These are phyloP conservation scores for Lepisosteus oculatus DNA, from an alignment of 2,113 vertebrate species.

Conservation along the genomic window DNA sequence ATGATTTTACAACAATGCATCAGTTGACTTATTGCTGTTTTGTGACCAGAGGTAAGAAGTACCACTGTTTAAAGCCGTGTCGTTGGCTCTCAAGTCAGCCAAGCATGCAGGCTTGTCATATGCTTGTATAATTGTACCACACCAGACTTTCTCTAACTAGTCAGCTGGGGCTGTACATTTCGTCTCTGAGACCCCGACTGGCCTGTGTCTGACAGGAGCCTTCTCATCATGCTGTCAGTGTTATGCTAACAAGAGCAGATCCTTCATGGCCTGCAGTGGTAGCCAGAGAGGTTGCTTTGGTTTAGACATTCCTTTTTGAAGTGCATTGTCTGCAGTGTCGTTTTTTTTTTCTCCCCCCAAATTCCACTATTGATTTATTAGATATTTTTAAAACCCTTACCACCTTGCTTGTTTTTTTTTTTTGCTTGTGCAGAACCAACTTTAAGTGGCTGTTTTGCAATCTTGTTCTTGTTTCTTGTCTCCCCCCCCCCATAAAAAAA, in stretches of 20 bases:
- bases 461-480: conserved; percentile 41
- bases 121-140: conserved; percentile 86
- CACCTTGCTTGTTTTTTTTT: conserved; percentile 33
- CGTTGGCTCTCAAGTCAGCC: conserved; percentile 74
- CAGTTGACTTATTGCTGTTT: conserved; percentile 91
- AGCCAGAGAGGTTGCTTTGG: conserved; percentile 66
- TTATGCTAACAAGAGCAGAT: conserved; percentile 90
- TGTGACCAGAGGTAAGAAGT: conserved; percentile 79
- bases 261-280: conserved; percentile 68
- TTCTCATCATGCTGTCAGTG: conserved; percentile 91
- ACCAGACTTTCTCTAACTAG: conserved; percentile 87
- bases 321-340: conserved; percentile 24
- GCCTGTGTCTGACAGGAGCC: conserved; percentile 85
- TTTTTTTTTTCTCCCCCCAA: conserved; percentile 23
- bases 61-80: conserved; percentile 78
- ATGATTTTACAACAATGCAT: conserved; percentile 89
- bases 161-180: conserved; percentile 82
- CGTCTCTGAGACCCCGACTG: conserved; percentile 61
- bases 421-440: conserved; percentile 48
- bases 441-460: conserved; percentile 42
- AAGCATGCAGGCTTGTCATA: conserved; percentile 91
- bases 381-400: conserved; percentile 27
- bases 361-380: conserved; percentile 29
- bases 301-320: conserved; percentile 53
- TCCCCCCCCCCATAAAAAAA: conserved; percentile 1